These are phyloP conservation scores for Entosphenus tridentatus DNA, from an alignment of 2,113 vertebrate genomes.

Conservation along the genomic window DNA sequence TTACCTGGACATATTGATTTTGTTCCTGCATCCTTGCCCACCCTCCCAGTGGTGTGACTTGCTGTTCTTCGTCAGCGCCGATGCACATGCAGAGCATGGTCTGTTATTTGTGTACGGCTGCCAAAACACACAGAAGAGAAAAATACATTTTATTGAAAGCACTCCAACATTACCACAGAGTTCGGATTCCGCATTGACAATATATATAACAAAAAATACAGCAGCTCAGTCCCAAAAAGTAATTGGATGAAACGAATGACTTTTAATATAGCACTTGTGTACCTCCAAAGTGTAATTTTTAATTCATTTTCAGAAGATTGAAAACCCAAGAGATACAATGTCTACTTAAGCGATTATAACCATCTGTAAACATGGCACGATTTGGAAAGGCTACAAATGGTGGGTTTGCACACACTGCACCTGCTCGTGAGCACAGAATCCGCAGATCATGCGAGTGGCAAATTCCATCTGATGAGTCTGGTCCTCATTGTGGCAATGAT, in stretches of 20 bases:
- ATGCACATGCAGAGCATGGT: conserved; percentile 28
- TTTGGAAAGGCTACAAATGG: too few relatives aligned
- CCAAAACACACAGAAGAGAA: neutral
- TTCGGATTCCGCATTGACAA: neutral
- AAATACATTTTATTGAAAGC: neutral
- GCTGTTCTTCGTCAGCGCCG: conserved; percentile 27
- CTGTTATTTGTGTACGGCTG: conserved; percentile 29
- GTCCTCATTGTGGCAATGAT: conserved; percentile 30
- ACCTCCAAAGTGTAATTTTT: too few relatives aligned
- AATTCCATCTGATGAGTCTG: conserved; percentile 41
- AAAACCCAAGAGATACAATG: neutral
- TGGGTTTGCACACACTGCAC: conserved; percentile 12
- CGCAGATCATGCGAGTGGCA: conserved; percentile 39
- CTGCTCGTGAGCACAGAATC: conserved; percentile 40
- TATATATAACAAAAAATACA: neutral
- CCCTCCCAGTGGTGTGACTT: conserved; percentile 36
- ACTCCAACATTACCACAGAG: too few relatives aligned
- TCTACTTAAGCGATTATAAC: too few relatives aligned
- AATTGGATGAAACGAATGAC: too few relatives aligned
- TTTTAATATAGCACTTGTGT: too few relatives aligned
- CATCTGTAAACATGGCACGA: neutral
- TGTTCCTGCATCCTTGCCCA: conserved; percentile 35
- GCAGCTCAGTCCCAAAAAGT: neutral
- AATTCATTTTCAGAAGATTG: too few relatives aligned
- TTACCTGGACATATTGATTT: conserved; percentile 33